A percentile compares a stretch with the other conserved stretches of the same genome.
phyloP scores from a whole-genome alignment of 1,140 invertebrate genomes.

The Potamilus streckersoni region DNA sequence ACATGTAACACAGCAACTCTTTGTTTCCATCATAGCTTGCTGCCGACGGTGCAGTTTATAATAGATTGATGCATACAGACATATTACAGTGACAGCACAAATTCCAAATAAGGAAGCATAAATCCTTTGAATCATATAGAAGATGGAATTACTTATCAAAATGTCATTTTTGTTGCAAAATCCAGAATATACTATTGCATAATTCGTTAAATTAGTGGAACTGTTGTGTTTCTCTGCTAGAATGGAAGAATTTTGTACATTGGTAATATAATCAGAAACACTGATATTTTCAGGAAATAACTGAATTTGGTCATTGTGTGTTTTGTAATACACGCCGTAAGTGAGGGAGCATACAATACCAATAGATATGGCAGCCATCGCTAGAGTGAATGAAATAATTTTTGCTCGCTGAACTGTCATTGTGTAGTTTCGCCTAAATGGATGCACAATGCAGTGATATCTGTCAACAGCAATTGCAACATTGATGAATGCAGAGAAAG shows the following conservation, averaged over 20 bases:
- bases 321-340: slow-evolving; percentile 34
- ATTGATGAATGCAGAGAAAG: slow-evolving; percentile 55
- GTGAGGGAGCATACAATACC: slow-evolving; percentile 45
- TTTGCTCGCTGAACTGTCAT: slow-evolving; percentile 48
- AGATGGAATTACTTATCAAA: slow-evolving; percentile 22
- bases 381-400: slow-evolving; percentile 38
- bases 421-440: slow-evolving; percentile 35
- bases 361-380: slow-evolving; percentile 35
- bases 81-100: slow-evolving; percentile 45
- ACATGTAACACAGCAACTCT: slow-evolving; percentile 30
- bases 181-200: neutral
- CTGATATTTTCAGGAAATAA: neutral
- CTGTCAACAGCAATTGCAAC: slow-evolving; percentile 55
- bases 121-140: slow-evolving; percentile 38
- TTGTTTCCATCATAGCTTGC: slow-evolving; percentile 22
- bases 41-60: slow-evolving; percentile 35
- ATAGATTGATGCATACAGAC: slow-evolving; percentile 51
- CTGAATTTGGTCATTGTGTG: neutral
- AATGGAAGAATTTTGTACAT: neutral
- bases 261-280: neutral
- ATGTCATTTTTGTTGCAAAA: neutral
- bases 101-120: slow-evolving; percentile 47
- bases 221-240: neutral
- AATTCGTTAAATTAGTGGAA: neutral
- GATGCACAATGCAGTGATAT: slow-evolving; percentile 58